Percentiles rank a stretch among this genome's conserved stretches.
Conservation (phyloP, 2,113 vertebrate species). For the Caracal caracal region DNA sequence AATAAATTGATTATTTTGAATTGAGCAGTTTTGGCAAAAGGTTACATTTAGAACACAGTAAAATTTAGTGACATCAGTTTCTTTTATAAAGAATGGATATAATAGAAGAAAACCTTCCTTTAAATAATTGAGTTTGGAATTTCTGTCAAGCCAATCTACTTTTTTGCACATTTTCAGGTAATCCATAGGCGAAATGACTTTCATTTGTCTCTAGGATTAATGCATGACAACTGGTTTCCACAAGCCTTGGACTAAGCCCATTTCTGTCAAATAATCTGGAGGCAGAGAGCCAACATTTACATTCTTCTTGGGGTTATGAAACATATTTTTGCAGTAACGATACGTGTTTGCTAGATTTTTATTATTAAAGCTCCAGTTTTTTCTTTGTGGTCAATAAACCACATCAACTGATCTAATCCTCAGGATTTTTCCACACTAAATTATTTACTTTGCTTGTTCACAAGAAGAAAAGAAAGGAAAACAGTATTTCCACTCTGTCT, state of each 20-base stretch:
- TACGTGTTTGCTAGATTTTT: conserved; percentile 35
- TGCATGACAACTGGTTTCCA: neutral
- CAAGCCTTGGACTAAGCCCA: conserved; percentile 35
- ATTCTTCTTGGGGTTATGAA: conserved; percentile 52
- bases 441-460: conserved; percentile 25
- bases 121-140: conserved; percentile 54
- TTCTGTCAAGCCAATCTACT: conserved; percentile 8
- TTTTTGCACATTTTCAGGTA: conserved; percentile 48
- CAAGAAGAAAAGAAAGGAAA: conserved; percentile 28
- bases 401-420: conserved; percentile 26
- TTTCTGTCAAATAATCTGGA: conserved; percentile 70
- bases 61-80: neutral
- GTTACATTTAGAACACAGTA: neutral
- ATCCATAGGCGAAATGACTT: conserved; percentile 43
- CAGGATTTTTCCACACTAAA: conserved; percentile 52
- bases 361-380: conserved; percentile 6
- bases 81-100: conserved; percentile 29
- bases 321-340: conserved; percentile 51
- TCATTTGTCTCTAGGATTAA: conserved; percentile 33
- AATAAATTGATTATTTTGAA: neutral
- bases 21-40: neutral
- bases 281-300: conserved; percentile 30
- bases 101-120: neutral
- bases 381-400: conserved; percentile 56
- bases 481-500: conserved; percentile 49